Evolutionary conservation across 2,113 vertebrate genomes (phyloP).

Genomic region (Gallinago undulata): DNA sequence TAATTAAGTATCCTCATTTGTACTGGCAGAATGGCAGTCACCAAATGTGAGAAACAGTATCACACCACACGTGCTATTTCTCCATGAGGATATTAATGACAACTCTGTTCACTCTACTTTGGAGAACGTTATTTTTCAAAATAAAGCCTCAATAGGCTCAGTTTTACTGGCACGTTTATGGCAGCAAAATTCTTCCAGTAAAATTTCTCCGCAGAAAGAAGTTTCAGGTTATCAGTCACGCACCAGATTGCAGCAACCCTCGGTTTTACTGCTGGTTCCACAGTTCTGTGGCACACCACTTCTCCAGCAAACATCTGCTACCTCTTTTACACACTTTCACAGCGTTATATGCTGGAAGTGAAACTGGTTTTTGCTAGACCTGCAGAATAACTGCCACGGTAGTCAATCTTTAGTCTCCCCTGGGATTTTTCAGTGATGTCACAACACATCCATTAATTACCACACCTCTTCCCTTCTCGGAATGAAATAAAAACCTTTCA

Average conservation of each 20-base stretch:
- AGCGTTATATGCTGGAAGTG: not conserved
- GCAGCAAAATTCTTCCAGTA: not conserved
- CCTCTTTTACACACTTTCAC: not conserved
- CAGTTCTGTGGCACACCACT: not conserved
- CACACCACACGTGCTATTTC: not conserved
- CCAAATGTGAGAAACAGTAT: not conserved
- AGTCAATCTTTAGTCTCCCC: not conserved
- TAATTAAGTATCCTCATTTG: not conserved
- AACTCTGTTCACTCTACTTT: not conserved
- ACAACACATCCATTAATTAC: not conserved
- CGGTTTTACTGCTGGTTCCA: rapidly evolving
- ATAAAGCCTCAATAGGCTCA: not conserved
- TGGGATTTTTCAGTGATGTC: not conserved
- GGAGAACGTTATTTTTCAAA: not conserved
- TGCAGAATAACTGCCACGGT: not conserved
- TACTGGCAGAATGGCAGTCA: not conserved
- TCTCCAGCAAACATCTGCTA: not conserved
- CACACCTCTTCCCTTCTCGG: not conserved
- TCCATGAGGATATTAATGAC: not conserved
- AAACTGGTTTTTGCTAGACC: not conserved
- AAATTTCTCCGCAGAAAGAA: not conserved
- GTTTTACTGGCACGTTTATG: not conserved
- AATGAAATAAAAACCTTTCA: not conserved
- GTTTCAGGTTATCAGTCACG: not conserved
- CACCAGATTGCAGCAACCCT: not conserved